A percentile compares a stretch with the other conserved stretches of the same genome.
Conservation (phyloP, 2,888 invertebrate species). For the Imbricaverruca yamaguchii region DNA sequence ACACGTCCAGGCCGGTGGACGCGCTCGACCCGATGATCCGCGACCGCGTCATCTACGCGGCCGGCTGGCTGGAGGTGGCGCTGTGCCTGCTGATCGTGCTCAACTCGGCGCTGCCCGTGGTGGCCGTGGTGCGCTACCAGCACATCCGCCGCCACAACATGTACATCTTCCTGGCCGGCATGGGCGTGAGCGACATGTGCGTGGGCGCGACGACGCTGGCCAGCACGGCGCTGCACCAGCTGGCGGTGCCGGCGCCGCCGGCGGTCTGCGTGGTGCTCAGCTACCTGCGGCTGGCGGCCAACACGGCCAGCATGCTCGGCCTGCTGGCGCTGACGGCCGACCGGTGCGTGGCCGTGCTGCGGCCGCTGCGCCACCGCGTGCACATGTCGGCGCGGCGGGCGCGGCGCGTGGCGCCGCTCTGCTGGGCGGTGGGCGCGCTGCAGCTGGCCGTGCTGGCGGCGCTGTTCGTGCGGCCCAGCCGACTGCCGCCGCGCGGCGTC, state of each 20-base stretch:
- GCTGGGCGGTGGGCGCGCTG: background rate
- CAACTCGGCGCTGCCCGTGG: slow-evolving; percentile 12
- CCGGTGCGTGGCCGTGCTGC: slow-evolving; percentile 12
- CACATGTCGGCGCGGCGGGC: slow-evolving; percentile 12
- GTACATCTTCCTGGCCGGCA: slow-evolving; percentile 19
- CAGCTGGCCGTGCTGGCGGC: background rate
- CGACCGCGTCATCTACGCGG: background rate
- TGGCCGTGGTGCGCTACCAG: slow-evolving; percentile 7
- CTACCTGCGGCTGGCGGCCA: slow-evolving; percentile 10
- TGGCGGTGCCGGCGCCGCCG: background rate
- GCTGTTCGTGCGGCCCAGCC: background rate
- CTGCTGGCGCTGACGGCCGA: slow-evolving; percentile 16
- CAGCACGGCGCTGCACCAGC: background rate
- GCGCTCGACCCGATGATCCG: background rate
- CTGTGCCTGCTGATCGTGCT: background rate
- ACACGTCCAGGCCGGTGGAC: background rate
- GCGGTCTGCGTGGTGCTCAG: background rate
- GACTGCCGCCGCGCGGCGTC: background rate
- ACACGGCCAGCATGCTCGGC: slow-evolving; percentile 15
- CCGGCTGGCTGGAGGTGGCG: background rate
- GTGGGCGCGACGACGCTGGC: background rate
- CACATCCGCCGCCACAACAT: slow-evolving; percentile 18
- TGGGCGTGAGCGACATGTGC: slow-evolving; percentile 2
- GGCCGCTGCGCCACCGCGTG: slow-evolving; percentile 12
- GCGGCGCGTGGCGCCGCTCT: slow-evolving; percentile 3